phyloP scores from a whole-genome alignment of 2,797 vertebrate species.

The Gambelia wislizenii region DNA sequence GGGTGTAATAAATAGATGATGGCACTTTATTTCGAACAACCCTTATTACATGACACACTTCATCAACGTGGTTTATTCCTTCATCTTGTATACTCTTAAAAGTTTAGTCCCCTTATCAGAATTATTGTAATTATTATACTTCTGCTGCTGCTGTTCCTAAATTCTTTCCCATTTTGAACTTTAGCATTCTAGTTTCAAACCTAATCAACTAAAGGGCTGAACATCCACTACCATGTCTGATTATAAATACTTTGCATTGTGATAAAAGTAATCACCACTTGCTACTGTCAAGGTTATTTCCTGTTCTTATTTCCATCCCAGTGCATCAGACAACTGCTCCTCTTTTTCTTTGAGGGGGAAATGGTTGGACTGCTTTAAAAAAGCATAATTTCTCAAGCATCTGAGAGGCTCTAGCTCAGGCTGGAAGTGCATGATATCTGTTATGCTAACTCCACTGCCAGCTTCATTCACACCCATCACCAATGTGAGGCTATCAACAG shows the following conservation, averaged over 20 bases:
- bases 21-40: conserved; percentile 33
- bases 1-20: no score
- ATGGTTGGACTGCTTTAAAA: conserved; percentile 20
- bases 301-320: conserved; percentile 40
- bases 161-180: conserved; percentile 21
- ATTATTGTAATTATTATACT: neutral
- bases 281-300: conserved; percentile 9
- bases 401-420: neutral
- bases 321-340: conserved; percentile 19
- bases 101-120: neutral
- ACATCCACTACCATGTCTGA: conserved; percentile 17
- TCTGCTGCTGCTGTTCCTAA: neutral
- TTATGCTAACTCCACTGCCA: no score
- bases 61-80: neutral
- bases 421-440: neutral
- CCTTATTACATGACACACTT: conserved; percentile 4
- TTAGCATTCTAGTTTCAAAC: conserved; percentile 13
- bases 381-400: conserved; percentile 37
- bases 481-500: no score
- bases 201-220: conserved; percentile 1
- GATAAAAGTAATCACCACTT: neutral
- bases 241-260: neutral
- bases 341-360: conserved; percentile 31
- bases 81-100: neutral
- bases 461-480: no score